These are phyloP conservation scores for Sinocyclocheilus grahami DNA, from an alignment of 2,113 vertebrate species.

Conservation along the genomic window DNA sequence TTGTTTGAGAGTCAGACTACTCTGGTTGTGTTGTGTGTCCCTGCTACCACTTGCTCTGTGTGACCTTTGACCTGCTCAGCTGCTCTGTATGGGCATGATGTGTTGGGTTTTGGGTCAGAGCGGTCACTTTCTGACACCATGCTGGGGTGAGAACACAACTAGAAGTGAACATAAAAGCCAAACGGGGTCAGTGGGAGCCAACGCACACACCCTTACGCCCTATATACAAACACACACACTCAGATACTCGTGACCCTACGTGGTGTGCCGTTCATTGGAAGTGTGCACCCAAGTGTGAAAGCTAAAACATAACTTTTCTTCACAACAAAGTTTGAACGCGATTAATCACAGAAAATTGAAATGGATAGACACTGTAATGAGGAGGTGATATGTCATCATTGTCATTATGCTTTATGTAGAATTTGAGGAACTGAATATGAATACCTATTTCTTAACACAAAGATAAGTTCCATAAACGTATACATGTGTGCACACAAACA, in stretches of 20 bases:
- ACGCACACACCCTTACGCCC: background rate
- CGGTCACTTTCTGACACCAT: constrained; percentile 13
- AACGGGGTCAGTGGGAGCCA: background rate
- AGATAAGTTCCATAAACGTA: background rate
- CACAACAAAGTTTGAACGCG: background rate
- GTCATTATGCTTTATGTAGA: background rate
- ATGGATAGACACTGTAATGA: background rate
- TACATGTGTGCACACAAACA: background rate
- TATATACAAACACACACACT: background rate
- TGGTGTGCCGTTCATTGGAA: background rate
- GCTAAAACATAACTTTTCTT: no score
- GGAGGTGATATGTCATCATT: background rate
- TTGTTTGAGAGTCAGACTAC: background rate
- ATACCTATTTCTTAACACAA: background rate
- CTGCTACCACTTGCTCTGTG: background rate
- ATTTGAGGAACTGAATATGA: background rate
- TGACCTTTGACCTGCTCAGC: constrained; percentile 7
- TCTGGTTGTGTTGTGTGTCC: background rate
- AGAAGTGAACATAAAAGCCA: background rate
- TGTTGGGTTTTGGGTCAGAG: constrained; percentile 17
- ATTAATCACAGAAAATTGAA: background rate
- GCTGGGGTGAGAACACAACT: constrained; percentile 5
- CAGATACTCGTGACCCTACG: background rate
- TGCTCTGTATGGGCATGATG: background rate
- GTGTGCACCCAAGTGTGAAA: constrained; percentile 1